Evolutionary conservation across 2,888 invertebrate species (phyloP).

Genomic region (Leucophenga montana): DNA sequence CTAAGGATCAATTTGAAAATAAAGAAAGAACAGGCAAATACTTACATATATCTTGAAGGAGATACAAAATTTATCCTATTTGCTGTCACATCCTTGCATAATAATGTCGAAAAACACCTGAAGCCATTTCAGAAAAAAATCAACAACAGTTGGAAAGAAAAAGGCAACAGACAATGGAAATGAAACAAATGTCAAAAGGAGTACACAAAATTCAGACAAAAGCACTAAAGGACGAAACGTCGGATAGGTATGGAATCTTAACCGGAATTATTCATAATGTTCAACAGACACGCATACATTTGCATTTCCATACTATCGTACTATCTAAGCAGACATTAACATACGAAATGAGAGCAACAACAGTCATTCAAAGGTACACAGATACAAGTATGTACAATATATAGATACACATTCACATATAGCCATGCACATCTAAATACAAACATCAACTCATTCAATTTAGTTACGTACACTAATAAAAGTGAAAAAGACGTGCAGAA

Average conservation of each 20-base stretch:
- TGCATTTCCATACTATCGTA: slow-evolving; percentile 49
- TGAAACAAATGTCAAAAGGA: slow-evolving; percentile 53
- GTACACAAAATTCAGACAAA: neutral
- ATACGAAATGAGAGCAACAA: slow-evolving; percentile 28
- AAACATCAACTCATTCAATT: slow-evolving; percentile 56
- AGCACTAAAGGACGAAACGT: neutral
- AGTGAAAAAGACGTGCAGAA: slow-evolving; percentile 56
- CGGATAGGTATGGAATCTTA: slow-evolving; percentile 51
- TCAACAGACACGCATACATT: slow-evolving; percentile 64
- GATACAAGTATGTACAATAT: neutral
- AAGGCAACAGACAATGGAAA: slow-evolving; percentile 36
- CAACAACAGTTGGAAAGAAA: slow-evolving; percentile 29
- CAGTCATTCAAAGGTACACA: neutral
- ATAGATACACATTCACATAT: slow-evolving; percentile 19
- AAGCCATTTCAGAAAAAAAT: slow-evolving; percentile 18
- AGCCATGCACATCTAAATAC: slow-evolving; percentile 40
- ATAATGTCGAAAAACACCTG: slow-evolving; percentile 39
- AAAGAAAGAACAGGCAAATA: too few species aligned
- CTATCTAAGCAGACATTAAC: slow-evolving; percentile 37
- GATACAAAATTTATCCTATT: slow-evolving; percentile 8
- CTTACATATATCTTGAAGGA: too few species aligned
- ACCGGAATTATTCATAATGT: slow-evolving; percentile 66
- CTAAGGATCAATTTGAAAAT: too few species aligned
- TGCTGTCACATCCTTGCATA: slow-evolving; percentile 50
- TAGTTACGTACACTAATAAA: slow-evolving; percentile 46